These are phyloP conservation scores for Drosophila monieri DNA, from an alignment of 2,888 invertebrate genomes.

Conservation along the genomic window DNA sequence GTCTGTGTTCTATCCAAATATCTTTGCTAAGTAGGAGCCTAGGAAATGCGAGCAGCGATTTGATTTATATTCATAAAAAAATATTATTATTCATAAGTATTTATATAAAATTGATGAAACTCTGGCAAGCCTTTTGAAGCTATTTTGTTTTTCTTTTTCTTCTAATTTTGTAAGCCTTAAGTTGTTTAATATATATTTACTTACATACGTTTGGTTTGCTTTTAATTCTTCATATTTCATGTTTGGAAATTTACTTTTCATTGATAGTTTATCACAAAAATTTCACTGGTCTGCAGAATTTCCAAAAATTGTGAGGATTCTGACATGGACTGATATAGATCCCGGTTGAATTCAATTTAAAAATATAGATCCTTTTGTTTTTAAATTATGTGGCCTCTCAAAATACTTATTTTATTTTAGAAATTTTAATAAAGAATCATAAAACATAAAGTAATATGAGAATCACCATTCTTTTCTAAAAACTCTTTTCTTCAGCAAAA, in stretches of 20 bases:
- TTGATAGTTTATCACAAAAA: conserved; percentile 71
- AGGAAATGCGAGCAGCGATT: conserved; percentile 48
- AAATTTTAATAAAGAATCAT: background rate
- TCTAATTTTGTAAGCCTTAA: conserved; percentile 42
- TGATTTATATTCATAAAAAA: conserved; percentile 37
- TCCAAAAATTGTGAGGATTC: background rate
- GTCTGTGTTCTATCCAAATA: conserved; percentile 22
- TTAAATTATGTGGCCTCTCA: too few relatives aligned
- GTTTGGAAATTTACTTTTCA: conserved; percentile 59
- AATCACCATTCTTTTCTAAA: background rate
- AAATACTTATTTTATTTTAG: too few relatives aligned
- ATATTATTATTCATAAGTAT: conserved; percentile 41
- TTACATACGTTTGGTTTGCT: conserved; percentile 5
- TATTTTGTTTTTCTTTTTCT: conserved; percentile 16
- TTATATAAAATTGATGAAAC: conserved; percentile 43
- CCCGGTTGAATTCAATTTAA: too few relatives aligned
- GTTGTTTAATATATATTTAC: conserved; percentile 20
- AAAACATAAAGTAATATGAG: background rate
- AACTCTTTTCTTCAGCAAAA: too few relatives aligned
- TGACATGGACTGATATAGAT: background rate
- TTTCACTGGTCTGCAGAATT: conserved; percentile 19
- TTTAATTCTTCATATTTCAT: background rate
- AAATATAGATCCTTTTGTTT: too few relatives aligned
- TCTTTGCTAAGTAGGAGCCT: conserved; percentile 39
- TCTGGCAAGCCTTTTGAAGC: conserved; percentile 51